phyloP scores from a whole-genome alignment of 2,797 vertebrate species.

The Takifugu rubripes region DNA sequence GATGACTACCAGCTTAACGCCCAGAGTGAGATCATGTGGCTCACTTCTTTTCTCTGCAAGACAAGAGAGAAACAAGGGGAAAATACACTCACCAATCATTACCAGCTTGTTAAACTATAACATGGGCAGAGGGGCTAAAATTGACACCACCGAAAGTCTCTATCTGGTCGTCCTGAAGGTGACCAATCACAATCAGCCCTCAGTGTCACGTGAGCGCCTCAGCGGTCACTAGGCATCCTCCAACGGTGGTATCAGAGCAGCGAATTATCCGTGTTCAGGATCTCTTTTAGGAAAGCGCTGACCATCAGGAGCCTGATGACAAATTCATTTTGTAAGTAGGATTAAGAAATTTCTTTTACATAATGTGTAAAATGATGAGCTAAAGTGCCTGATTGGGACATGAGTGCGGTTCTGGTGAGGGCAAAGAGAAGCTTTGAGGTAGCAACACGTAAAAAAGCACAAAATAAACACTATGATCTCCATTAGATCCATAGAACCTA shows the following conservation, averaged over 20 bases:
- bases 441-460: too few species aligned
- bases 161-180: constrained; percentile 1
- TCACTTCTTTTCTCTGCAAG: not conserved
- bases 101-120: not conserved
- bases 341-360: too few species aligned
- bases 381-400: too few species aligned
- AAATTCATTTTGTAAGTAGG: too few species aligned
- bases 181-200: constrained; percentile 15
- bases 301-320: too few species aligned
- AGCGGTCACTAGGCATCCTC: constrained; percentile 6
- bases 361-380: too few species aligned
- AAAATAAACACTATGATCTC: too few species aligned
- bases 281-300: not conserved
- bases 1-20: constrained; percentile 37
- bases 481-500: too few species aligned
- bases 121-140: constrained; percentile 5
- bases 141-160: not conserved
- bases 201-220: constrained; percentile 28
- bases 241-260: not conserved
- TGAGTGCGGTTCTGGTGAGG: too few species aligned
- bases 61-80: not conserved
- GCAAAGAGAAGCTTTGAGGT: too few species aligned
- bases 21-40: constrained; percentile 41
- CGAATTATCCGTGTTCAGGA: not conserved
- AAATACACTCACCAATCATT: not conserved